Percentiles rank a stretch among this genome's conserved stretches.
Evolutionary conservation across 1,140 invertebrate genomes (phyloP).

Genomic region (Subanguina moxae): DNA sequence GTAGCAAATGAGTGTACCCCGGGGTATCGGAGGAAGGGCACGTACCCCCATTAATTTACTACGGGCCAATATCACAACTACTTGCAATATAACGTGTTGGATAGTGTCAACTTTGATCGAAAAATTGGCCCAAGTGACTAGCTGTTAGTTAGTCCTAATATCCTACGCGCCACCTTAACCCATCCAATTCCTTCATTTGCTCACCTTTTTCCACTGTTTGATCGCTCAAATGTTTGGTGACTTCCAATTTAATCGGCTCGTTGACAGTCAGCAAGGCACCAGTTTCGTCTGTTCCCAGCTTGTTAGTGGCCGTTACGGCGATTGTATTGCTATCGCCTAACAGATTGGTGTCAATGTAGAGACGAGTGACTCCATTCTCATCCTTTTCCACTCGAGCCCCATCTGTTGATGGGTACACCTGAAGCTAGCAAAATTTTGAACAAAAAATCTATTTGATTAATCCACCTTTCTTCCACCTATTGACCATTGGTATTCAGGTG

Average conservation of each 20-base stretch:
- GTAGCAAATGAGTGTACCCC: too few relatives aligned
- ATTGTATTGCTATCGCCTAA: conserved; percentile 41
- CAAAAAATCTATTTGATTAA: conserved; percentile 23
- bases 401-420: conserved; percentile 29
- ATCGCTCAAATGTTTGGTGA: conserved; percentile 39
- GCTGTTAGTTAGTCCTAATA: too few relatives aligned
- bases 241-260: conserved; percentile 31
- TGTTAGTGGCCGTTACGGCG: conserved; percentile 48
- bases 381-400: conserved; percentile 46
- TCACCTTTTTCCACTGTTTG: conserved; percentile 43
- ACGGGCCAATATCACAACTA: too few relatives aligned
- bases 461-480: conserved; percentile 29
- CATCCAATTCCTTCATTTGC: conserved; percentile 38
- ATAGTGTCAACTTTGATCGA: too few relatives aligned
- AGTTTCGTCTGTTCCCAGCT: conserved; percentile 44
- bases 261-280: conserved; percentile 34
- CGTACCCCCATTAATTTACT: too few relatives aligned
- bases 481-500: conserved; percentile 49
- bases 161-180: not conserved
- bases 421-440: conserved; percentile 21
- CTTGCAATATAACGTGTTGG: too few relatives aligned
- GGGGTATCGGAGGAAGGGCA: too few relatives aligned
- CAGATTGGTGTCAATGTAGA: conserved; percentile 48
- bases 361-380: conserved; percentile 26
- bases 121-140: too few relatives aligned